A percentile compares a stretch with the other conserved stretches of the same genome.
Conservation (phyloP, 2,797 vertebrate genomes). For the Etheostoma perlongum region DNA sequence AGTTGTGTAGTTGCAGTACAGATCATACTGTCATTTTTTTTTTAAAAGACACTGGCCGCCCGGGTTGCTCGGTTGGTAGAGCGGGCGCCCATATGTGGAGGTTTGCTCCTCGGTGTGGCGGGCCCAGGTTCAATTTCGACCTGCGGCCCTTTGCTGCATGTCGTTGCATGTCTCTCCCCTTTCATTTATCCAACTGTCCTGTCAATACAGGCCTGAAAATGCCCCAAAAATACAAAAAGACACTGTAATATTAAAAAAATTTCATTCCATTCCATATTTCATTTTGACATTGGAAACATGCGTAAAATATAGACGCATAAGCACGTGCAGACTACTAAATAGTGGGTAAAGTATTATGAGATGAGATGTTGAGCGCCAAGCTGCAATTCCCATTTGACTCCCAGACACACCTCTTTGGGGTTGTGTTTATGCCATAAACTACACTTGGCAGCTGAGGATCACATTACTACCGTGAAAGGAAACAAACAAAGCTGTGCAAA, state of each 20-base stretch:
- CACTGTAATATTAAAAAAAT: too few species aligned
- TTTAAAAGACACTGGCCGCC: too few species aligned
- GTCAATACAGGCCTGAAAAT: too few species aligned
- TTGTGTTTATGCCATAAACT: conserved; percentile 71
- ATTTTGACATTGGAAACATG: neutral
- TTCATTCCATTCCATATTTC: too few species aligned
- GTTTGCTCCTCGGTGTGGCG: too few species aligned
- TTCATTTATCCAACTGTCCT: too few species aligned
- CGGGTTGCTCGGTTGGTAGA: too few species aligned
- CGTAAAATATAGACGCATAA: conserved; percentile 7
- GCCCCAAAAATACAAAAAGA: too few species aligned
- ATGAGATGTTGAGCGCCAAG: conserved; percentile 32
- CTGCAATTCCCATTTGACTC: conserved; percentile 50
- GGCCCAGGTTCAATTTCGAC: too few species aligned
- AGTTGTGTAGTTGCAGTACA: conserved; percentile 29
- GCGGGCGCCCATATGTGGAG: too few species aligned
- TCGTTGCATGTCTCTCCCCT: too few species aligned
- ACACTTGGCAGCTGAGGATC: conserved; percentile 76
- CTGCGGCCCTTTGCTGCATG: too few species aligned
- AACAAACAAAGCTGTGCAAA: conserved; percentile 81
- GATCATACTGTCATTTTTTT: conserved; percentile 42
- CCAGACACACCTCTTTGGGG: conserved; percentile 67
- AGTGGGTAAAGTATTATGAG: conserved; percentile 30
- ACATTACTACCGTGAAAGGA: conserved; percentile 68
- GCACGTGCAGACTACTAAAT: conserved; percentile 21